Conservation (phyloP, 2,113 vertebrate species). For the Nothoprocta perdicaria region DNA sequence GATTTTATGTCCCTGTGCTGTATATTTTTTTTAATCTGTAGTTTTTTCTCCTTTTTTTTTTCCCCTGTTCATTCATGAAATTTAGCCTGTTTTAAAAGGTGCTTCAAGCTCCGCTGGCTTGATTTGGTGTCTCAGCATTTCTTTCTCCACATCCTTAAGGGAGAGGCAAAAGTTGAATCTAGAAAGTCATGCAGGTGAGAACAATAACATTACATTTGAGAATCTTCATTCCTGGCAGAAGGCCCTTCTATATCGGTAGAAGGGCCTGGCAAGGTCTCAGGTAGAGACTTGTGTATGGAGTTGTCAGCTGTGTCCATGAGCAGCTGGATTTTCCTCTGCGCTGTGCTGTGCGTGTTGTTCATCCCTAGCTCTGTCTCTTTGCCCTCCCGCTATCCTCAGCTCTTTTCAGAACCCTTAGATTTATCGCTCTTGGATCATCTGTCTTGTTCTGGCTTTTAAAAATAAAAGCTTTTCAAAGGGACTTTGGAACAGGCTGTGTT, state of each 20-base stretch:
- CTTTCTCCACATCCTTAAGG: not conserved
- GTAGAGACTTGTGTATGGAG: not conserved
- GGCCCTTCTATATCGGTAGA: not conserved
- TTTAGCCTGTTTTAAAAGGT: not conserved
- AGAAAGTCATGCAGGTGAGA: not conserved
- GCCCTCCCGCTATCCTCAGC: conserved; percentile 46
- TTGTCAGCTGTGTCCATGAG: not conserved
- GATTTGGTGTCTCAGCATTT: not conserved
- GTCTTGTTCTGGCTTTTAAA: conserved; percentile 62
- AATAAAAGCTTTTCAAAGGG: conserved; percentile 61
- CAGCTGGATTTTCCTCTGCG: not conserved
- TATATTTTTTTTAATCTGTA: not conserved
- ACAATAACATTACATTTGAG: not conserved
- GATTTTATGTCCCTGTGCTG: not conserved
- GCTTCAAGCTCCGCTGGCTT: not conserved
- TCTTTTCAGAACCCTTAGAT: conserved; percentile 62
- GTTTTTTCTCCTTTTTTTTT: conserved; percentile 6
- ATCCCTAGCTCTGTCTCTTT: conserved; percentile 40
- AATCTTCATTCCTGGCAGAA: not conserved
- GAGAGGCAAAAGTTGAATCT: not conserved
- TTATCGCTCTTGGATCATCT: conserved; percentile 65
- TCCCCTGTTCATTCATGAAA: not conserved
- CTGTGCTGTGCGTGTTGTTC: not conserved
- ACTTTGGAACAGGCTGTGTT: conserved; percentile 62
- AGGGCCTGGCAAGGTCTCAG: not conserved